These are phyloP conservation scores for Amiota communis DNA, from an alignment of 2,888 invertebrate genomes.

Conservation along the genomic window DNA sequence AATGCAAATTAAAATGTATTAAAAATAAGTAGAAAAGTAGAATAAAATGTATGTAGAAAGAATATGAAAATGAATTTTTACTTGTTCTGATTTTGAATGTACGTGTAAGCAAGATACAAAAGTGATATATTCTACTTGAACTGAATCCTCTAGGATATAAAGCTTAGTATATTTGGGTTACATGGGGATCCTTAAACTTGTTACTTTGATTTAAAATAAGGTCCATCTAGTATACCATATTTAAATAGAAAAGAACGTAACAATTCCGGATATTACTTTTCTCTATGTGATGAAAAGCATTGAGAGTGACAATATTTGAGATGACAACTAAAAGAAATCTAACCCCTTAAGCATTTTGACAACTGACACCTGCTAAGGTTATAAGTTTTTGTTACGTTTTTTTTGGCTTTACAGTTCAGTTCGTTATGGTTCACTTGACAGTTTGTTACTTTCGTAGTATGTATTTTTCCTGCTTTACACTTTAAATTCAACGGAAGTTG, in stretches of 20 bases:
- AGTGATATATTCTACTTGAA: background rate
- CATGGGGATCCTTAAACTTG: too few species aligned
- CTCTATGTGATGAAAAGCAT: conserved; percentile 3
- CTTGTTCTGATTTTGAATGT: background rate
- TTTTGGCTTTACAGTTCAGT: background rate
- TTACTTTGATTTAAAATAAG: too few species aligned
- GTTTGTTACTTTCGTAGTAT: background rate
- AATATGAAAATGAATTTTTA: background rate
- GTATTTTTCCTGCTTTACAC: background rate
- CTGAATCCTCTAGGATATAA: background rate
- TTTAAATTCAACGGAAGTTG: background rate
- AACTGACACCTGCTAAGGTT: too few species aligned
- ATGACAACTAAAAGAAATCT: background rate
- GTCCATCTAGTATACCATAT: too few species aligned
- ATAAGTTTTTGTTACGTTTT: too few species aligned
- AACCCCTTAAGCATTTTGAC: too few species aligned
- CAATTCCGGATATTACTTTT: conserved; percentile 19
- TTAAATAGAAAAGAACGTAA: too few species aligned
- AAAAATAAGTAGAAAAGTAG: background rate
- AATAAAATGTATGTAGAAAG: background rate
- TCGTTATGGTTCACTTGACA: background rate
- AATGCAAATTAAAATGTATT: conserved; percentile 8
- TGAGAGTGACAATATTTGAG: background rate
- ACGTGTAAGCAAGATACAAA: background rate
- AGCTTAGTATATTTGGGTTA: too few species aligned